These are phyloP conservation scores for Aphidius colemani DNA, from an alignment of 2,888 invertebrate genomes.

Conservation along the genomic window DNA sequence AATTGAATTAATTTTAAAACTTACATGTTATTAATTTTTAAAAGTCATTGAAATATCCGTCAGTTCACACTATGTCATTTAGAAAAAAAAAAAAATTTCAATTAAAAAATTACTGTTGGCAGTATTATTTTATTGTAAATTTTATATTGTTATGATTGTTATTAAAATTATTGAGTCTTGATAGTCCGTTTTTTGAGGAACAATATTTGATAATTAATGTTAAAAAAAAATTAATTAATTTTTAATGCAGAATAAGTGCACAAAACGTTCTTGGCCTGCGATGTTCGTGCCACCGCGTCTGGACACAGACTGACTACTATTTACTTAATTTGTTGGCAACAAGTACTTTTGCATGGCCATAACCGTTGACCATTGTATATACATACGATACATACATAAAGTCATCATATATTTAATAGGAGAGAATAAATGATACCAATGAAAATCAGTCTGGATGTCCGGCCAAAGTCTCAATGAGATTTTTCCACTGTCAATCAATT, in stretches of 20 bases:
- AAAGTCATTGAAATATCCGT: too few species aligned
- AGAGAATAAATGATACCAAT: slow-evolving; percentile 15
- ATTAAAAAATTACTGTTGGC: too few species aligned
- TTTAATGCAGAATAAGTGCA: slow-evolving; percentile 30
- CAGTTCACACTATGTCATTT: too few species aligned
- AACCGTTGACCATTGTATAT: slow-evolving; percentile 45
- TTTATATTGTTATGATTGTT: too few species aligned
- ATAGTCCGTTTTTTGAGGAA: too few species aligned
- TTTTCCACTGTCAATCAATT: not conserved
- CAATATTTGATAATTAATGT: not conserved
- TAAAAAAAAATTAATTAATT: not conserved
- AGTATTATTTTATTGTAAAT: too few species aligned
- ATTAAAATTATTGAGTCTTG: too few species aligned
- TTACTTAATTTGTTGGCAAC: slow-evolving; percentile 10
- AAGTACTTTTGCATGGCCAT: slow-evolving; percentile 38
- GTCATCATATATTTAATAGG: slow-evolving; percentile 1
- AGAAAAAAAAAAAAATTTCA: too few species aligned
- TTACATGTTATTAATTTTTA: too few species aligned
- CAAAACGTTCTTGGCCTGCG: slow-evolving; percentile 32
- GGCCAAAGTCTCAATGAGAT: slow-evolving; percentile 1
- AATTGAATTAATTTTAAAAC: too few species aligned
- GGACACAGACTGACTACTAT: slow-evolving; percentile 46
- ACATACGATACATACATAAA: slow-evolving; percentile 22
- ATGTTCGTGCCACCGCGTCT: slow-evolving; percentile 43
- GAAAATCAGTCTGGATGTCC: slow-evolving; percentile 13